Evolutionary conservation across 2,797 vertebrate species (phyloP).

Genomic region (Taenioides sp.): DNA sequence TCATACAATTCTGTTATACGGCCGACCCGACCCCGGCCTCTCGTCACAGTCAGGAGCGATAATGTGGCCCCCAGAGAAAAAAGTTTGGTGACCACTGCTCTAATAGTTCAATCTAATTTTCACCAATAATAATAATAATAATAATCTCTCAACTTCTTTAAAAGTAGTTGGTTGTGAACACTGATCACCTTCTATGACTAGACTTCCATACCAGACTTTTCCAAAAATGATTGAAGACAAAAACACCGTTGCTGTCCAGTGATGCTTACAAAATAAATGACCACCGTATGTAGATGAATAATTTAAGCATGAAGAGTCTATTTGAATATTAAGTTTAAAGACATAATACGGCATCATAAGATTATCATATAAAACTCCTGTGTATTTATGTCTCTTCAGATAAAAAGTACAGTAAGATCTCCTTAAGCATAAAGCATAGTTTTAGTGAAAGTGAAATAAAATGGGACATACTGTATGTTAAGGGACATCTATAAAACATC

Average conservation of each 20-base stretch:
- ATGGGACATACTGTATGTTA: constrained; percentile 33
- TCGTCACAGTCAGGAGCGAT: too few relatives aligned
- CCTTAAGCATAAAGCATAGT: background rate
- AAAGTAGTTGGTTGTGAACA: background rate
- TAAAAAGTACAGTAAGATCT: too few relatives aligned
- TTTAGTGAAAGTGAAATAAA: constrained; percentile 27
- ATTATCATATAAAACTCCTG: background rate
- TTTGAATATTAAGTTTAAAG: constrained; percentile 5
- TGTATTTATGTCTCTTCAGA: background rate
- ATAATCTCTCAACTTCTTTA: too few relatives aligned
- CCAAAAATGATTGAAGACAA: background rate
- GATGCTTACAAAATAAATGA: background rate
- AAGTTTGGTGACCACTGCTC: too few relatives aligned
- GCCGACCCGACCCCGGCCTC: too few relatives aligned
- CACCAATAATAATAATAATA: too few relatives aligned
- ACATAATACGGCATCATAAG: background rate
- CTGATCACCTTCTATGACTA: background rate
- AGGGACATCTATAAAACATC: constrained; percentile 62
- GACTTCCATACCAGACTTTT: background rate
- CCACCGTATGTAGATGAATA: background rate
- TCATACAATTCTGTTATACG: too few relatives aligned
- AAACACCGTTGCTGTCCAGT: background rate
- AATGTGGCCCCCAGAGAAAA: too few relatives aligned
- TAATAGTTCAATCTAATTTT: too few relatives aligned
- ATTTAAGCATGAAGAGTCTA: background rate